Conservation (phyloP, 2,888 invertebrate genomes). For the Poecilus cupreus region DNA sequence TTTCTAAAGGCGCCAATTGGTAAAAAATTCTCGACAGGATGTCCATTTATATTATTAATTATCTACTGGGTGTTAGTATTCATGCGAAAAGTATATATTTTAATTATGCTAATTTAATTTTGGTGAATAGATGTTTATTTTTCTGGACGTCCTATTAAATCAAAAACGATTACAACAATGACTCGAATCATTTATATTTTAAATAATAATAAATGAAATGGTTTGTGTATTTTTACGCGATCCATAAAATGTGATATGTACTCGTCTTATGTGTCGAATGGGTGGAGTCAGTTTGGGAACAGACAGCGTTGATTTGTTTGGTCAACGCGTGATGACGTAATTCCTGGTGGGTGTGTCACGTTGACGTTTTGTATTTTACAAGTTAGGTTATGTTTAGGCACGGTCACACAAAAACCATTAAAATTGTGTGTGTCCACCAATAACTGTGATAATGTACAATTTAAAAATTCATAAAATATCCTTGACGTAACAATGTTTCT, state of each 20-base stretch:
- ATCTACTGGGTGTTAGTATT: background rate
- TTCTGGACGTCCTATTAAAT: background rate
- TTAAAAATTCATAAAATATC: conserved; percentile 70
- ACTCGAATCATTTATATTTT: conserved; percentile 17
- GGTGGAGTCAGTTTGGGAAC: conserved; percentile 3
- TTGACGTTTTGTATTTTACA: conserved; percentile 56
- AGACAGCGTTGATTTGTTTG: background rate
- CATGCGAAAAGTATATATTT: background rate
- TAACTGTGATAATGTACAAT: conserved; percentile 73
- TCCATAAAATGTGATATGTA: conserved; percentile 45
- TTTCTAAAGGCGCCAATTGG: background rate
- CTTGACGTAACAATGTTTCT: conserved; percentile 73
- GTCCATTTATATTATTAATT: no score
- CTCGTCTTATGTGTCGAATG: conserved; percentile 28
- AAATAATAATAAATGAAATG: conserved; percentile 1
- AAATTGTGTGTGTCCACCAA: conserved; percentile 71
- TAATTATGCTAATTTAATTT: background rate
- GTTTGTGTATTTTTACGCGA: conserved; percentile 18
- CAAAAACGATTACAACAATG: background rate
- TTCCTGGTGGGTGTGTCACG: conserved; percentile 45
- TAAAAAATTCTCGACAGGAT: no score
- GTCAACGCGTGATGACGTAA: background rate
- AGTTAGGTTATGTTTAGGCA: conserved; percentile 52
- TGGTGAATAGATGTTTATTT: background rate
- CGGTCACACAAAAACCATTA: conserved; percentile 57